A percentile compares a stretch with the other conserved stretches of the same genome.
Evolutionary conservation across 1,140 invertebrate genomes (phyloP).

Genomic region (Drosophila saltans): DNA sequence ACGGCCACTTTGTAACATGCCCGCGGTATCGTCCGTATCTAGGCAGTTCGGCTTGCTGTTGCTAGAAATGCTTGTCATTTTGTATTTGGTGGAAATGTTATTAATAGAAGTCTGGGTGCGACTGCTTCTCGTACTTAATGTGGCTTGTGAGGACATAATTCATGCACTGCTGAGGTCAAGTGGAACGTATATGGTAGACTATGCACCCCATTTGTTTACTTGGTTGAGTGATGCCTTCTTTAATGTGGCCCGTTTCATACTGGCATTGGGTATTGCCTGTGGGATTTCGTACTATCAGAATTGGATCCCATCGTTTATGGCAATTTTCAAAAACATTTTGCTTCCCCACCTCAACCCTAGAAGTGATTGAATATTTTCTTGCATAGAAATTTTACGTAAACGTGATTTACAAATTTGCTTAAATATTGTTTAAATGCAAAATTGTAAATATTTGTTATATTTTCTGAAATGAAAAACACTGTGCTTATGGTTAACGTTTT

Average conservation of each 20-base stretch:
- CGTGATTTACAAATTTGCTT: too few relatives aligned
- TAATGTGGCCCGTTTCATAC: slow-evolving; percentile 29
- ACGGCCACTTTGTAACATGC: slow-evolving; percentile 23
- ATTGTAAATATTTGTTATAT: too few relatives aligned
- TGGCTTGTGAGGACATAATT: slow-evolving; percentile 25
- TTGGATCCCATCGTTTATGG: background rate
- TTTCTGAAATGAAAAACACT: too few relatives aligned
- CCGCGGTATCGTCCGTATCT: background rate
- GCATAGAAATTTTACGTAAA: too few relatives aligned
- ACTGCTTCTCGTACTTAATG: slow-evolving; percentile 28
- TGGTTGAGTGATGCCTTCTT: slow-evolving; percentile 32
- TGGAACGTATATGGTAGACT: slow-evolving; percentile 24
- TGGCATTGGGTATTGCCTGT: slow-evolving; percentile 15
- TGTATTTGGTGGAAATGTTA: slow-evolving; percentile 36
- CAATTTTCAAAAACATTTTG: too few relatives aligned
- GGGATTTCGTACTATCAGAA: background rate
- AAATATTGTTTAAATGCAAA: too few relatives aligned
- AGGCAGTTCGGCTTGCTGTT: slow-evolving; percentile 18
- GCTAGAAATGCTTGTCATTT: slow-evolving; percentile 27
- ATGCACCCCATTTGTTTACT: slow-evolving; percentile 16
- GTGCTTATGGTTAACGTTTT: too few relatives aligned
- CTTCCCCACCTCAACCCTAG: too few relatives aligned
- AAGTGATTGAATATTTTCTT: too few relatives aligned
- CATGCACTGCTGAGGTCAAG: slow-evolving; percentile 18
- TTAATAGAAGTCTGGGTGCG: slow-evolving; percentile 40